Evolutionary conservation across 1,140 invertebrate genomes (phyloP), one percentile per base, ranked within the genome.

Genomic region (Bradysia coprophila): DNA sequence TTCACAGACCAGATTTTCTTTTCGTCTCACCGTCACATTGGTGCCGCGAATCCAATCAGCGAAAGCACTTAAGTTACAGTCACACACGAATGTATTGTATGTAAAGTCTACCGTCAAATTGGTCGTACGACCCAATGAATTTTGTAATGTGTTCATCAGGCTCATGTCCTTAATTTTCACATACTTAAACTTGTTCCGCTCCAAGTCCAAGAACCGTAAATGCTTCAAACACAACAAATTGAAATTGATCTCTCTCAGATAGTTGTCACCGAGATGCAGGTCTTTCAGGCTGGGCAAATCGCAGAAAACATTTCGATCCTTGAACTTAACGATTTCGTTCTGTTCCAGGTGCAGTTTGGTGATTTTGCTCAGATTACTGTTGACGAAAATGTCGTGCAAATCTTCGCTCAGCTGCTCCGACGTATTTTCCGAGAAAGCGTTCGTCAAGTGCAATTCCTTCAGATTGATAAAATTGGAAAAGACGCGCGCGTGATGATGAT

Each of bases 391-490:
- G 48, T 78, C 71, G 48, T 78, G 75, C 21, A 86, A 61, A 49
- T 76, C 72, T 41, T 69, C 63, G 31, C 75, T 73, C 34, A 79
- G 53, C 40, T 71, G 66, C 19, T 65, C 68, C 21, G 72, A 69
- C 4, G 67, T 67, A 31, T 74, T 72, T 51, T 81, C 74, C 41
- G 74, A 72, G 53, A 87, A 87, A 2, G 82, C 79, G 51, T 81
- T 72, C 2, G 78, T 82, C 28, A 86, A 59, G 56, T 85, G 79
- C 2, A 86, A 59, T 48, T 80, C 77, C 41, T 72, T 52, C 3
- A 87, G 57, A 41, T 78, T 79, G 1, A 71, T 59, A 56, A 87
- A 84, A 58, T 84, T 85, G 2, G 78, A 82, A 52, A 87, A 82
- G 4, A 87, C 65, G 40, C 81, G 62, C 0, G 78, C 79, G 62